Conservation (phyloP, 2,888 invertebrate species). For the Parnassius glacialis region DNA sequence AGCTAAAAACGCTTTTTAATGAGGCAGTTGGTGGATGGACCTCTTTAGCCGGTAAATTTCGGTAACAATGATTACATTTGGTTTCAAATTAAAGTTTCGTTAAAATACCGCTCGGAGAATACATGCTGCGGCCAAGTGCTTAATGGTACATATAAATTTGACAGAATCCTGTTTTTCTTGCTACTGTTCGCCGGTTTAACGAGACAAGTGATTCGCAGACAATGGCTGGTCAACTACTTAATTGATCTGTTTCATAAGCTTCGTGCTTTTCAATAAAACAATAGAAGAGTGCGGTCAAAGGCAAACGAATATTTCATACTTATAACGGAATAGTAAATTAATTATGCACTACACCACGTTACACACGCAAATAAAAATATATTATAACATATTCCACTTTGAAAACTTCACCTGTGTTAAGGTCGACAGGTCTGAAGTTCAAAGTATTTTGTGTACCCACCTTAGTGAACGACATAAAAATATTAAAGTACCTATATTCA, state of each 20-base stretch:
- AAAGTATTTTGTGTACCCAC: conserved; percentile 10
- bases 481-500: conserved; percentile 11
- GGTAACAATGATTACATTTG: conserved; percentile 52
- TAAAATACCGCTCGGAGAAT: conserved; percentile 58
- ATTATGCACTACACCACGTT: background rate
- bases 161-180: conserved; percentile 51
- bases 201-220: conserved; percentile 65
- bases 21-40: conserved; percentile 56
- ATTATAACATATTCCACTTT: background rate
- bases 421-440: conserved; percentile 21
- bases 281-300: conserved; percentile 9
- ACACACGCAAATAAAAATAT: background rate
- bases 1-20: conserved; percentile 52
- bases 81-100: conserved; percentile 65
- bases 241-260: conserved; percentile 56
- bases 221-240: conserved; percentile 59
- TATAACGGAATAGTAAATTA: too few relatives aligned
- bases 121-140: conserved; percentile 47
- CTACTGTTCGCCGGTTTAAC: conserved; percentile 50
- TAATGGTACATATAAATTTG: conserved; percentile 68
- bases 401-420: conserved; percentile 13
- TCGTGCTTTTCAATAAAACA: conserved; percentile 24
- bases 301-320: background rate
- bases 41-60: conserved; percentile 47
- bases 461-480: conserved; percentile 7